phyloP scores from a whole-genome alignment of 2,888 invertebrate species.

The Pherbina coryleti region DNA sequence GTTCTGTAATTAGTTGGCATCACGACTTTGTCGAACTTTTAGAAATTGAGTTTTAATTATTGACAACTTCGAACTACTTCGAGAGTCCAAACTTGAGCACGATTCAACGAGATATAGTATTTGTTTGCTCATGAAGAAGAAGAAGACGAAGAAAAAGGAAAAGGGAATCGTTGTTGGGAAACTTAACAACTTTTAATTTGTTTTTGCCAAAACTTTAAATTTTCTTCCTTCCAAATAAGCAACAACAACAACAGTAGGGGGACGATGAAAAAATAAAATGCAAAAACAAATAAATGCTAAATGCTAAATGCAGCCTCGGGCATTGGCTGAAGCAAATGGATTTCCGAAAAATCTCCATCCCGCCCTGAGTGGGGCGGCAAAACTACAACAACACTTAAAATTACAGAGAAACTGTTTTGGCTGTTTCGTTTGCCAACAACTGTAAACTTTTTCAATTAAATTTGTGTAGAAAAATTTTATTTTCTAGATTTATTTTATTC shows the following conservation, averaged over 20 bases:
- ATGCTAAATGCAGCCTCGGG: background rate
- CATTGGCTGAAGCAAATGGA: background rate
- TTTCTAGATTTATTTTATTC: constrained; percentile 19
- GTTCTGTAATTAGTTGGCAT: background rate
- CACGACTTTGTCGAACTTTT: background rate
- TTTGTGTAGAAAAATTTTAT: constrained; percentile 29
- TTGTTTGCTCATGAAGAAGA: background rate
- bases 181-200: constrained; percentile 42
- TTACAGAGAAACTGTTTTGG: constrained; percentile 5
- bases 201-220: constrained; percentile 41
- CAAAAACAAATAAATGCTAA: constrained; percentile 32
- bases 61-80: constrained; percentile 7
- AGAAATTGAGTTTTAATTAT: constrained; percentile 9
- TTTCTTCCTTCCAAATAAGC: constrained; percentile 15
- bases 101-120: background rate
- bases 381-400: constrained; percentile 17
- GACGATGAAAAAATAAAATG: constrained; percentile 17
- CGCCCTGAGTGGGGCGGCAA: background rate
- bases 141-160: constrained; percentile 11
- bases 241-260: background rate
- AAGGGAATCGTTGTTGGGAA: constrained; percentile 27
- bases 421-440: constrained; percentile 31
- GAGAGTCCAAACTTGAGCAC: background rate
- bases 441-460: constrained; percentile 41
- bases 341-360: too few species aligned